Evolutionary conservation across 1,140 invertebrate species (phyloP).

Genomic region (Ceratosolen fusciceps): DNA sequence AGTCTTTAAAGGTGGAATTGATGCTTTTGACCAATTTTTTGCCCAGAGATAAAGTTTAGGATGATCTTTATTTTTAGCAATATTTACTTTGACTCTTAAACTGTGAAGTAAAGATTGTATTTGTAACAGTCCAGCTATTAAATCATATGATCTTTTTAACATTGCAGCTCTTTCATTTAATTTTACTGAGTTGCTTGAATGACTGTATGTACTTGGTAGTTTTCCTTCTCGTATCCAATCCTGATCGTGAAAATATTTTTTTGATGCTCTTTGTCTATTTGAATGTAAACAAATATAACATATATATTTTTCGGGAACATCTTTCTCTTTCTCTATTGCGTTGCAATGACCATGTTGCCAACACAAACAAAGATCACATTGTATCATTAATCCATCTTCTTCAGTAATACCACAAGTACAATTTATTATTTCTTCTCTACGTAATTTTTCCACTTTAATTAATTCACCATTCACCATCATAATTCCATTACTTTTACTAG

Average conservation of each 20-base stretch:
- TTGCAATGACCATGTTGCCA: conserved; percentile 95
- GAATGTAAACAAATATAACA: conserved; percentile 90
- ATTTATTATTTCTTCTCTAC: conserved; percentile 86
- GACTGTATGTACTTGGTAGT: conserved; percentile 72
- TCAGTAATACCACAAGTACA: conserved; percentile 87
- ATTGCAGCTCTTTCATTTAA: conserved; percentile 69
- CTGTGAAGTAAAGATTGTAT: conserved; percentile 80
- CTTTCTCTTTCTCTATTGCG: conserved; percentile 82
- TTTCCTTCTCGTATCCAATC: conserved; percentile 89
- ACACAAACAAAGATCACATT: conserved; percentile 93
- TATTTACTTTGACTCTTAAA: conserved; percentile 81
- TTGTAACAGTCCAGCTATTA: conserved; percentile 79
- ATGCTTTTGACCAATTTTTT: conserved; percentile 82
- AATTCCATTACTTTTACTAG: conserved; percentile 64
- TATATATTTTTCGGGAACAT: conserved; percentile 92
- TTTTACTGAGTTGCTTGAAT: conserved; percentile 29
- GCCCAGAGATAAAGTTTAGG: conserved; percentile 89
- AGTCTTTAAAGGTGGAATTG: conserved; percentile 60
- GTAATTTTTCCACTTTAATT: conserved; percentile 67
- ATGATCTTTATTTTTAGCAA: conserved; percentile 83
- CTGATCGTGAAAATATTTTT: conserved; percentile 86
- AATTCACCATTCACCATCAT: conserved; percentile 69
- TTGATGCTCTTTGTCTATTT: conserved; percentile 77
- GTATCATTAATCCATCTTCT: conserved; percentile 95
- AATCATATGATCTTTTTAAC: conserved; percentile 80